Evolutionary conservation across 1,140 invertebrate genomes (phyloP).

Genomic region (Diabrotica virgifera): DNA sequence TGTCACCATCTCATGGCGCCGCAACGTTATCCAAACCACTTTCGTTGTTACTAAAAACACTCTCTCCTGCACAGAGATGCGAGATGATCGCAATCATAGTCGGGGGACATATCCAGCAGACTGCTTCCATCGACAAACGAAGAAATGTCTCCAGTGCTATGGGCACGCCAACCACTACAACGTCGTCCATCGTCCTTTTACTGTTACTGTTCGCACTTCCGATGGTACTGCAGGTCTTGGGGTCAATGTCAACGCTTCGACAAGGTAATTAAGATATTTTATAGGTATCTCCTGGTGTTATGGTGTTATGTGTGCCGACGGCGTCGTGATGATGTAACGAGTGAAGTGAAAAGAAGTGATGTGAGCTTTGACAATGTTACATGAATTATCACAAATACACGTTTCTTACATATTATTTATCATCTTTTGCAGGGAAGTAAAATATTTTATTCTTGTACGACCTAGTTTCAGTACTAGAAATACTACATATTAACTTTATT

Average conservation of each 20-base stretch:
- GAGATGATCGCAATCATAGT: neutral
- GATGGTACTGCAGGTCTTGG: neutral
- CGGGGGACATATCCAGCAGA: neutral
- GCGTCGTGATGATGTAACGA: neutral
- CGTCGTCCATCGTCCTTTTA: neutral
- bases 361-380: too few relatives aligned
- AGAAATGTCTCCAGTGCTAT: neutral
- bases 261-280: slow-evolving; percentile 3
- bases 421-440: too few relatives aligned
- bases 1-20: neutral
- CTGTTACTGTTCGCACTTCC: neutral
- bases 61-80: neutral
- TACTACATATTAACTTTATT: too few relatives aligned
- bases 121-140: neutral
- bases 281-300: neutral
- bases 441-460: too few relatives aligned
- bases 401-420: too few relatives aligned
- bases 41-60: neutral
- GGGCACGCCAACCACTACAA: neutral
- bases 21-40: neutral
- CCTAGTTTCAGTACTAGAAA: too few relatives aligned
- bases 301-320: neutral
- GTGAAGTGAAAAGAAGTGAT: neutral
- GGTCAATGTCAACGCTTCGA: neutral
- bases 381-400: too few relatives aligned